Evolutionary conservation across 2,113 vertebrate species (phyloP).

Genomic region (Amblyornis subalaris): DNA sequence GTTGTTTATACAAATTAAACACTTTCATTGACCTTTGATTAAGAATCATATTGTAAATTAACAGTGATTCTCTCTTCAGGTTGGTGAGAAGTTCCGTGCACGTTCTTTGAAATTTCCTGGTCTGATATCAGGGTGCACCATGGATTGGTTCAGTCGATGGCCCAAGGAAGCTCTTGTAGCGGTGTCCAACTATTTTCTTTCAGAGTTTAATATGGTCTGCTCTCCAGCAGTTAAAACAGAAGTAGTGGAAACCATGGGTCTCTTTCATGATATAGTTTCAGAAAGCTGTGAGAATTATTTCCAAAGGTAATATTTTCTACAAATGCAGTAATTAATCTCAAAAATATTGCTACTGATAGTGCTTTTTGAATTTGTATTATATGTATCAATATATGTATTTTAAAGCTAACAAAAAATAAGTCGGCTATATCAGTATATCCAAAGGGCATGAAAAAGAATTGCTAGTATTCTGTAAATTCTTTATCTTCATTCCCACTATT

Average conservation of each 20-base stretch:
- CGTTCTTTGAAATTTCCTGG: conserved; percentile 78
- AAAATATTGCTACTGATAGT: not conserved
- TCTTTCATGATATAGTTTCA: conserved; percentile 76
- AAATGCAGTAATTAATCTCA: not conserved
- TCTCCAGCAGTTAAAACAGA: conserved; percentile 68
- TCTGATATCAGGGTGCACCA: conserved; percentile 79
- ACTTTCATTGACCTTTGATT: not conserved
- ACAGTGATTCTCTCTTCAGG: conserved; percentile 30
- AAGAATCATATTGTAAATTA: not conserved
- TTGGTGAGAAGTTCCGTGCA: conserved; percentile 78
- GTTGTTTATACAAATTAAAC: not conserved
- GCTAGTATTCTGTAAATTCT: not conserved
- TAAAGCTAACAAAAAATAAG: not conserved
- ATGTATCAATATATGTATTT: not conserved
- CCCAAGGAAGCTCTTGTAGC: conserved; percentile 76
- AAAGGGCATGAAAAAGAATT: not conserved
- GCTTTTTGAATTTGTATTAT: not conserved
- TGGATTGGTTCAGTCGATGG: conserved; percentile 81
- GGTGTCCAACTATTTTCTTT: conserved; percentile 73
- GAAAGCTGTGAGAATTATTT: conserved; percentile 78
- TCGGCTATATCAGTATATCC: not conserved
- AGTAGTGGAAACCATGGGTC: conserved; percentile 74
- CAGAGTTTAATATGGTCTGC: conserved; percentile 71
- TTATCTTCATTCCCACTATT: not conserved
- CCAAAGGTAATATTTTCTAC: conserved; percentile 66